Conservation (phyloP, 92 coral and sea anemone species). For the Hydrozoanthus gracilis region DNA sequence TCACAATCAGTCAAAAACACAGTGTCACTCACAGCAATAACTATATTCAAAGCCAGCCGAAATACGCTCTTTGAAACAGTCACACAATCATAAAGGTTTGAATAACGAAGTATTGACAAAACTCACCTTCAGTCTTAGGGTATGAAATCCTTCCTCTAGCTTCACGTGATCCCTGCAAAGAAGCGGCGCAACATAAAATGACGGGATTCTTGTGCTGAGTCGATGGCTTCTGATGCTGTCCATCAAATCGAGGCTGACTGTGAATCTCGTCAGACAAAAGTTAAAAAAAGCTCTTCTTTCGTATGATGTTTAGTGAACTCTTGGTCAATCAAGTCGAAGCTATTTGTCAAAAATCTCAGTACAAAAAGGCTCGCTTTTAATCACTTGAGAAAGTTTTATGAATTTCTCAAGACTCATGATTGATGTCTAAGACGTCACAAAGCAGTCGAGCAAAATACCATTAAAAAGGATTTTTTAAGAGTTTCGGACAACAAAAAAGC, state of each 20-base stretch:
- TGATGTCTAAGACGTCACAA: no score
- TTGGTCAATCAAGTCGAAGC: no score
- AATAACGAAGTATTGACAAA: neutral
- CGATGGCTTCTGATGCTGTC: slow-evolving; percentile 32
- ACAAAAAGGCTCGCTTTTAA: no score
- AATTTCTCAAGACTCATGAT: no score
- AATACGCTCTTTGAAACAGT: no score
- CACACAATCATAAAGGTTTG: neutral
- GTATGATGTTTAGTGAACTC: neutral
- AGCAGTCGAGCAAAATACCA: no score
- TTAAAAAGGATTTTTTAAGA: no score
- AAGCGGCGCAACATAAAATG: slow-evolving; percentile 11
- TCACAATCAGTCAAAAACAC: neutral
- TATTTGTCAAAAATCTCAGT: no score
- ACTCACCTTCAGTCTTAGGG: slow-evolving; percentile 40
- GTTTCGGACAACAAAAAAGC: no score
- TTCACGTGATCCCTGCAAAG: slow-evolving; percentile 45
- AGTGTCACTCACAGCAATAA: neutral
- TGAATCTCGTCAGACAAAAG: neutral
- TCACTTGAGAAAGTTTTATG: no score
- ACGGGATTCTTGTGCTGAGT: neutral
- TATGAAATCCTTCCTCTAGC: slow-evolving; percentile 51
- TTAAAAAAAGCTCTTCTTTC: neutral
- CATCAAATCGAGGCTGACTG: slow-evolving; percentile 12
- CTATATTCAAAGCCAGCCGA: neutral